These are phyloP conservation scores for Rhadinocentrus ornatus DNA, from an alignment of 2,797 vertebrate genomes.

Conservation along the genomic window DNA sequence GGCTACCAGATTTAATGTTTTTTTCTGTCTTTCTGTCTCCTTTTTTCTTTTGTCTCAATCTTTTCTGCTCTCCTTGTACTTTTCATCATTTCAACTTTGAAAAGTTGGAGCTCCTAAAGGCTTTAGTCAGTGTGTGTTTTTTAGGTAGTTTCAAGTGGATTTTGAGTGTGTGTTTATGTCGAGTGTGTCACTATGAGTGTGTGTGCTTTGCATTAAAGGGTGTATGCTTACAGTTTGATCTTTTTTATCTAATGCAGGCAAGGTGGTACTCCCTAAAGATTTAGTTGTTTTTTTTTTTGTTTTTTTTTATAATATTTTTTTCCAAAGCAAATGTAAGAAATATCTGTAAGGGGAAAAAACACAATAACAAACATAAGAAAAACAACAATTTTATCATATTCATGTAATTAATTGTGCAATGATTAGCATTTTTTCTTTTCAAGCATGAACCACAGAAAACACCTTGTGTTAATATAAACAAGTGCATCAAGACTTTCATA, in stretches of 20 bases:
- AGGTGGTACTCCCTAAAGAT: conserved; percentile 80
- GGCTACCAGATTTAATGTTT: conserved; percentile 78
- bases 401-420: conserved; percentile 75
- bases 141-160: conserved; percentile 65
- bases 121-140: conserved; percentile 75
- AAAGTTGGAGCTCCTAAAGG: conserved; percentile 82
- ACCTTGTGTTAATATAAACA: conserved; percentile 51
- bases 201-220: conserved; percentile 74
- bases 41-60: conserved; percentile 70
- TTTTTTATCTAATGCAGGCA: conserved; percentile 79
- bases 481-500: conserved; percentile 44
- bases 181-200: conserved; percentile 37
- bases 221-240: conserved; percentile 80
- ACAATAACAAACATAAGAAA: conserved; percentile 74
- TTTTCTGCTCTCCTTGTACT: conserved; percentile 74
- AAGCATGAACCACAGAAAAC: conserved; percentile 57
- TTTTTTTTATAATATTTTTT: conserved; percentile 61
- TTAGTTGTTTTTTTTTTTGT: conserved; percentile 8
- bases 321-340: conserved; percentile 75
- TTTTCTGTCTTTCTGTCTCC: conserved; percentile 44
- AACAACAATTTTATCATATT: conserved; percentile 69
- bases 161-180: conserved; percentile 44
- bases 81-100: conserved; percentile 82
- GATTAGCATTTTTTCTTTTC: conserved; percentile 79
- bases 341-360: conserved; percentile 54